These are phyloP conservation scores for Macaria notata DNA, from an alignment of 2,888 invertebrate species.

Conservation along the genomic window DNA sequence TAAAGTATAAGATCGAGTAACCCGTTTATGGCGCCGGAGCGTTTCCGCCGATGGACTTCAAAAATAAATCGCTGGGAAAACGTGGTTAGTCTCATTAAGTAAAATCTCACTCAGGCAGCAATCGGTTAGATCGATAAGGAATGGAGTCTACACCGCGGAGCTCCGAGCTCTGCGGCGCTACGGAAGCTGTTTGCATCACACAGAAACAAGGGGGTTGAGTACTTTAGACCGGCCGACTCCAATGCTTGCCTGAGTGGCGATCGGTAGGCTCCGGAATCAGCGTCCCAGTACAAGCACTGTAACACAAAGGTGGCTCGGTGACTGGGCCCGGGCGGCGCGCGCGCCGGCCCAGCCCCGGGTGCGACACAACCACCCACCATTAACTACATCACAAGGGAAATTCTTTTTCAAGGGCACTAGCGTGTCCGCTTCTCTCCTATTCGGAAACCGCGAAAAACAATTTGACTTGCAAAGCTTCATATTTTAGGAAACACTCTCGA, in stretches of 20 bases:
- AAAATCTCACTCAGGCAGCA: slow-evolving; percentile 82
- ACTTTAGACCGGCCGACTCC: slow-evolving; percentile 82
- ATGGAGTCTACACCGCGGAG: slow-evolving; percentile 45
- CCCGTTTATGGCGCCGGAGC: slow-evolving; percentile 38
- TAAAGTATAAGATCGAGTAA: slow-evolving; percentile 45
- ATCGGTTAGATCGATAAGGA: slow-evolving; percentile 69
- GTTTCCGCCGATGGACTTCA: slow-evolving; percentile 72
- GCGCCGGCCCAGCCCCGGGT: slow-evolving; percentile 50
- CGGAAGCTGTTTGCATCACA: slow-evolving; percentile 79
- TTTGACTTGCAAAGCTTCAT: too few relatives aligned
- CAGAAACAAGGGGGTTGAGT: slow-evolving; percentile 75
- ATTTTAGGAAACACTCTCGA: too few relatives aligned
- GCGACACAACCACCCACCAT: too few relatives aligned
- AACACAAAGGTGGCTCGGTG: slow-evolving; percentile 84
- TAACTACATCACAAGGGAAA: too few relatives aligned
- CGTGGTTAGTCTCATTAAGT: slow-evolving; percentile 64
- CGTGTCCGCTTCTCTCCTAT: too few relatives aligned
- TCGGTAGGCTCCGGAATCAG: slow-evolving; percentile 88
- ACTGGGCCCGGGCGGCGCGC: slow-evolving; percentile 76
- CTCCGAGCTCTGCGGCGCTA: slow-evolving; percentile 34
- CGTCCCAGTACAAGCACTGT: slow-evolving; percentile 89
- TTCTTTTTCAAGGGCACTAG: too few relatives aligned
- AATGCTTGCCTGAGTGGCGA: slow-evolving; percentile 90
- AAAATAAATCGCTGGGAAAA: slow-evolving; percentile 75
- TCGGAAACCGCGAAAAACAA: too few relatives aligned